Base-by-base conservation (phyloP, 2,888 invertebrate species). In the Tetheella fluctuosa region DNA sequence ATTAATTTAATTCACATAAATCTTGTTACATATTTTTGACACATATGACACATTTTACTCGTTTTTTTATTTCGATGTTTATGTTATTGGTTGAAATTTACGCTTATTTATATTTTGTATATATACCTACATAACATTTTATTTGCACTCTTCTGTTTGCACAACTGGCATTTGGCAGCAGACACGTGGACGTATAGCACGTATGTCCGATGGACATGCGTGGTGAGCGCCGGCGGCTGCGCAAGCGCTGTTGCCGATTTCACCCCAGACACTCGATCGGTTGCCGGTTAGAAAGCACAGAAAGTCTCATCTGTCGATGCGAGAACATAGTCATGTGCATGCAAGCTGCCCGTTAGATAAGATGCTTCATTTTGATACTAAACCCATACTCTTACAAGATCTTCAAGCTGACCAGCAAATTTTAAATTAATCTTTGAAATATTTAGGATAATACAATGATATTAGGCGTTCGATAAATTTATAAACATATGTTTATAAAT, bases 281-380 rank as follows among this genome's bases (percentile, higher is more conserved):
- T 77, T 64, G 76, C 77, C 77, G 68, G 85, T 89, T 90, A 85
- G 85, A 86, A 84, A 83, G 84, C 82, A 83, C 82, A 85, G 85
- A 85, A 87, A 88, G 86, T 90, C 83, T 83, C 86, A 81, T 86
- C 86, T 84, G 81, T 86, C 81, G 84, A 85, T 85, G 77, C 80
- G 73, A 84, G 84, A 85, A 79, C 76, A 79, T 75, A 79, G 74
- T 72, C 68, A 69, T 10, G 20, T 48, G 48, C 17, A 2, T 77
- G 68, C 74, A 73, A 68, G 71, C 68, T 61, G 70, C 61, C 76
- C 73, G 78, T 76, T 78, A 78, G 75, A 75, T 78, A 65, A 68
- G 65, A 75, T 42, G 39, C 28, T 54, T 61, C 55, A 54, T 55
- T 57, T 55, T 55, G 17, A 37, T 17, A 37, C 37, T 12, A 55